Evolutionary conservation across 2,113 vertebrate genomes (phyloP), one percentile per base, ranked within the genome.

Genomic region (Enhydra lutris): DNA sequence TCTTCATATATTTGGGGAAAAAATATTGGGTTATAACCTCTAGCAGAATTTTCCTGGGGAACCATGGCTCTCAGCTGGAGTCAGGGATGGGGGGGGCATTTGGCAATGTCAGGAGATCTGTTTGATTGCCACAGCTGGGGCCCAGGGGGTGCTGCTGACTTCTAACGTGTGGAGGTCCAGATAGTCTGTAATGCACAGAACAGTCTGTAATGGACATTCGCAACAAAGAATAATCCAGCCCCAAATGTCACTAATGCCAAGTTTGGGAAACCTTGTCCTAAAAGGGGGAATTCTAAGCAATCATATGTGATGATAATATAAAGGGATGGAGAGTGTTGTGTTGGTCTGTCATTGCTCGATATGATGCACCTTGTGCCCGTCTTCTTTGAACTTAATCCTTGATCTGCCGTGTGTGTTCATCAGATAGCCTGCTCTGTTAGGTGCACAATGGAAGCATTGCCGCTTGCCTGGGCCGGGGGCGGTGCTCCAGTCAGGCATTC

Each of bases 381-480:
- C 26, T 34, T 85, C 52, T 80, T 73, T 71, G 26, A 57, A 23
- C n/a, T 31, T 0, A 7, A 20, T 34, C 36, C 36, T 26, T 45
- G 79, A 3, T 31, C 31, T 42, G 50, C 29, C 4, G 1, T 45
- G 26, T 78, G n/a, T 78, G 55, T 47, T 18, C 4, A 1, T 79
- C 11, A 36, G 61, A 2, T 36, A 61, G 42, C 15, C 24, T 63
- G 34, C 24, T 36, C 36, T 34, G 20, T 39, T 34, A 23, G 7
- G 31, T 59, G 7, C 9, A 21, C 69, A 39, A 5, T 5, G 59
- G 42, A 21, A 50, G 4, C 5, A 0, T 47, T 65, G 39, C 26
- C 45, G 1, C 21, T 69, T 4, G 61, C 36, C 21, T 6, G 42
- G 34, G 57, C 7, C 0, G 21, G 57, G 29, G 13, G 1, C 21